Evolutionary conservation across 2,797 vertebrate species (phyloP).

Genomic region (Gambusia yucatana): DNA sequence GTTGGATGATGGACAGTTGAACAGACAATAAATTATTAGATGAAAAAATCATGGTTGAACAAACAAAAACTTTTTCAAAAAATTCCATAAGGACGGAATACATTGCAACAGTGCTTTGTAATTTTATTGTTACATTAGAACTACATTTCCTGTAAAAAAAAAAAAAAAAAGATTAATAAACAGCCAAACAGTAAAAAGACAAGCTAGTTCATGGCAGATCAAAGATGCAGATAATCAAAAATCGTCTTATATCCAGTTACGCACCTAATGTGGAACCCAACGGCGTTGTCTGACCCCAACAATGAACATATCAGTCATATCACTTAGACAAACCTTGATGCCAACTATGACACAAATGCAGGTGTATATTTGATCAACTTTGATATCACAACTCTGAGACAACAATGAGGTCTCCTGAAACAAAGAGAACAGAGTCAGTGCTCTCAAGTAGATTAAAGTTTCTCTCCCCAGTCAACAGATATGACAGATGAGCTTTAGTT

Average conservation of each 20-base stretch:
- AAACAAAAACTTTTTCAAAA: neutral
- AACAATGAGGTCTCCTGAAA: conserved; percentile 36
- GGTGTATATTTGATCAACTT: neutral
- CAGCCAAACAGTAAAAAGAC: neutral
- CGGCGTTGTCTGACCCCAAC: conserved; percentile 18
- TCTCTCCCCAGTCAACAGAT: conserved; percentile 49
- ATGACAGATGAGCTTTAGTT: conserved; percentile 30
- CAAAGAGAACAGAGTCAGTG: conserved; percentile 55
- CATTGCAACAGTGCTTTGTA: neutral
- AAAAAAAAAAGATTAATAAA: neutral
- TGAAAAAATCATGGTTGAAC: neutral
- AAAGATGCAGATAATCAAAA: neutral
- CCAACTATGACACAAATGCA: conserved; percentile 26
- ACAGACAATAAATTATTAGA: neutral
- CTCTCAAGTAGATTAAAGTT: conserved; percentile 80
- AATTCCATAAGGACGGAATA: neutral
- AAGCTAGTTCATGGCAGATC: neutral
- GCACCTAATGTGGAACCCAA: conserved; percentile 33
- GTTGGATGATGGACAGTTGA: neutral
- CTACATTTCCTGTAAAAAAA: neutral
- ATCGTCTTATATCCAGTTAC: neutral
- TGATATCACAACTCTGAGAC: conserved; percentile 17
- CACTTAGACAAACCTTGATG: conserved; percentile 27
- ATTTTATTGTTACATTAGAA: neutral
- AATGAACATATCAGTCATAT: conserved; percentile 33